Conservation (phyloP, 2,888 invertebrate genomes). For the Meteorus cinctellus region DNA sequence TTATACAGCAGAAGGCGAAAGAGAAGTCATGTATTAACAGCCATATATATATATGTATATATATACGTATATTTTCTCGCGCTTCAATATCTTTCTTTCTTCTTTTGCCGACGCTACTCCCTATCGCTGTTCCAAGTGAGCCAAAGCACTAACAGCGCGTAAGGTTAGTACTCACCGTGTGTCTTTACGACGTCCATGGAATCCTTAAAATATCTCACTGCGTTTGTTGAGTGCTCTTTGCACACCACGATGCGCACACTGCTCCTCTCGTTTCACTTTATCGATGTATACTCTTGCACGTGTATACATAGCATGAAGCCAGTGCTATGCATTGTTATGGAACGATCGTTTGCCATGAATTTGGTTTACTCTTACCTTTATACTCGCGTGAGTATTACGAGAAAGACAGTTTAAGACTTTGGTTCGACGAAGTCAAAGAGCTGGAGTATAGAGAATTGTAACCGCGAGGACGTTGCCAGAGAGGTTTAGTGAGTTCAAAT, state of each 20-base stretch:
- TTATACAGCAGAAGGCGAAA: constrained; percentile 44
- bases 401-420: not conserved
- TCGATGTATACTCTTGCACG: not conserved
- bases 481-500: no score
- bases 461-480: not conserved
- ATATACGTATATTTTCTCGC: constrained; percentile 50
- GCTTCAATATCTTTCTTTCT: constrained; percentile 54
- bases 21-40: constrained; percentile 50
- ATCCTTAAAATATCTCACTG: constrained; percentile 54
- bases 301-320: not conserved
- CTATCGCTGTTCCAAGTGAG: constrained; percentile 26
- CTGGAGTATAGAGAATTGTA: not conserved
- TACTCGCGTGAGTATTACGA: not conserved
- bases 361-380: not conserved
- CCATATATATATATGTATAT: not conserved
- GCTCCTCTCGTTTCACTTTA: not conserved
- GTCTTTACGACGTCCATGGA: constrained; percentile 53
- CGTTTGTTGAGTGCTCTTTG: constrained; percentile 16
- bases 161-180: constrained; percentile 40
- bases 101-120: constrained; percentile 57
- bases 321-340: not conserved
- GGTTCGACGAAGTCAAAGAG: not conserved
- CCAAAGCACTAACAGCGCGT: constrained; percentile 38
- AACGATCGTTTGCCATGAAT: not conserved
- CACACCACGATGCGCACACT: not conserved